Evolutionary conservation across 64 coral and sea anemone genomes (phyloP).

Genomic region (Anthopleura sola): DNA sequence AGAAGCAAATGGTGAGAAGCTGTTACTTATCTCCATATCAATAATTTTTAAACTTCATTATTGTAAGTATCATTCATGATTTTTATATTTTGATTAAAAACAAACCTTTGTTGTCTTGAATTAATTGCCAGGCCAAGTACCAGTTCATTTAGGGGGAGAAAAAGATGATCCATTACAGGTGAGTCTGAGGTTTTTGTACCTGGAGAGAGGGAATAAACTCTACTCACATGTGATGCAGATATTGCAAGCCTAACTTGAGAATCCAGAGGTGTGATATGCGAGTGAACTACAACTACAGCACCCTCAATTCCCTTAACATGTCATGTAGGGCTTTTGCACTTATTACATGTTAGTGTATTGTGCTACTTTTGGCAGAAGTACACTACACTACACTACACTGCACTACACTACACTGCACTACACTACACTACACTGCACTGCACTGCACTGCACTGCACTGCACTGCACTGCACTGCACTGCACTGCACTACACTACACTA

Average conservation of each 20-base stretch:
- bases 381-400: too few relatives aligned
- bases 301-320: neutral
- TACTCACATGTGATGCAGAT: neutral
- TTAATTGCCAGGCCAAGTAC: neutral
- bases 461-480: too few relatives aligned
- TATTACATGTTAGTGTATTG: too few relatives aligned
- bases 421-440: too few relatives aligned
- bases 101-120: neutral
- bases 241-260: neutral
- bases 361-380: neutral
- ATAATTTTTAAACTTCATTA: neutral
- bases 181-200: neutral
- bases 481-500: too few relatives aligned
- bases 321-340: too few relatives aligned
- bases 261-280: too few relatives aligned
- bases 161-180: constrained; percentile 59
- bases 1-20: constrained; percentile 30
- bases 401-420: too few relatives aligned
- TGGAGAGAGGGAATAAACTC: neutral
- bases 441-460: too few relatives aligned
- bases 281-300: too few relatives aligned
- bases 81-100: neutral
- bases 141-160: constrained; percentile 45
- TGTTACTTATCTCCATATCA: neutral
- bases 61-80: neutral